Evolutionary conservation across 2,888 invertebrate species (phyloP).

Genomic region (Xestia sexstrigata): DNA sequence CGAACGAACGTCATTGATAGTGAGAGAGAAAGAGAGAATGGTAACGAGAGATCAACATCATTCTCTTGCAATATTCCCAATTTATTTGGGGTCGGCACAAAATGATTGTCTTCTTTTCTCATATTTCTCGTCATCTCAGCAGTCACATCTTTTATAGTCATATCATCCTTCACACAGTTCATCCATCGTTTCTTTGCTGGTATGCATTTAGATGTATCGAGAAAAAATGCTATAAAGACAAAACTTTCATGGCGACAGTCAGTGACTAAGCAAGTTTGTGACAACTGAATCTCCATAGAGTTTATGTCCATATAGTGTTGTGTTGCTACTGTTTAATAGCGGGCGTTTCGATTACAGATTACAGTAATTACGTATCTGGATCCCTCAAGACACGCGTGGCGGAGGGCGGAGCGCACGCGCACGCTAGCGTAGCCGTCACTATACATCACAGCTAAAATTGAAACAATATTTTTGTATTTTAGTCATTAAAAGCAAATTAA

Average conservation of each 20-base stretch:
- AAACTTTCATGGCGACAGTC: not conserved
- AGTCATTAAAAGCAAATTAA: not conserved
- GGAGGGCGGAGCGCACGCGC: slow-evolving; percentile 64
- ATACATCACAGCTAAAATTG: slow-evolving; percentile 16
- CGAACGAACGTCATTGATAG: too few species aligned
- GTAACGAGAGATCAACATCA: too few species aligned
- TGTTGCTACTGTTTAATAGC: slow-evolving; percentile 82
- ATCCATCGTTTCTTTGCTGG: too few species aligned
- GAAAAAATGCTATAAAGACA: not conserved
- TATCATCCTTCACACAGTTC: too few species aligned
- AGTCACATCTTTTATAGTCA: too few species aligned
- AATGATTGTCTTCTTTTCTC: too few species aligned
- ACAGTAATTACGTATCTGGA: slow-evolving; percentile 78
- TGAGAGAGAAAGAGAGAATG: too few species aligned
- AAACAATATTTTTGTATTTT: slow-evolving; percentile 6
- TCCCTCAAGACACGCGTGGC: slow-evolving; percentile 63
- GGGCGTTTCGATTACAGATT: slow-evolving; percentile 79
- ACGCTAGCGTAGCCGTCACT: slow-evolving; percentile 57
- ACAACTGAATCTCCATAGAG: slow-evolving; percentile 56
- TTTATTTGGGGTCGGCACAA: too few species aligned
- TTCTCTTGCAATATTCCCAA: too few species aligned
- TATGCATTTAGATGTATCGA: too few species aligned
- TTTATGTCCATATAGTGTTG: slow-evolving; percentile 57
- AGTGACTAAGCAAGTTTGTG: not conserved
- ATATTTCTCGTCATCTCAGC: too few species aligned